phyloP scores from a whole-genome alignment of 2,888 invertebrate genomes.

The Parascotia fuliginaria region DNA sequence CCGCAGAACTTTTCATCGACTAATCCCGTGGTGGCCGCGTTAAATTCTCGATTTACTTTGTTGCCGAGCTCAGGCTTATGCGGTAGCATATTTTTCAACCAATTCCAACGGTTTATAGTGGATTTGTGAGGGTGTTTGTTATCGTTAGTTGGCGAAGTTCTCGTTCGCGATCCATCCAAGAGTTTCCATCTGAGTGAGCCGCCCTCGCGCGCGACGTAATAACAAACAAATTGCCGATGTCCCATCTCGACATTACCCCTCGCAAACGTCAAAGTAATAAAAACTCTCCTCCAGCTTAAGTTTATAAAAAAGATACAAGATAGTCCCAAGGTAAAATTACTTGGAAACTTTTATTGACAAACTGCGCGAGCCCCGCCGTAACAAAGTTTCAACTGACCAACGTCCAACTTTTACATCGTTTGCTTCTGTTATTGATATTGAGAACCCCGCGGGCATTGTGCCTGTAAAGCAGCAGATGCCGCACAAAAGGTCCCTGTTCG shows the following conservation, averaged over 20 bases:
- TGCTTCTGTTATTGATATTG: constrained; percentile 73
- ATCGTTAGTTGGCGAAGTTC: constrained; percentile 68
- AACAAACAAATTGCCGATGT: constrained; percentile 39
- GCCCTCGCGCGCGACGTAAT: constrained; percentile 14
- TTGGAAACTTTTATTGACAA: constrained; percentile 77
- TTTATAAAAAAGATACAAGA: constrained; percentile 69
- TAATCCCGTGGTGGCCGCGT: constrained; percentile 75
- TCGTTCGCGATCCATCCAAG: constrained; percentile 24
- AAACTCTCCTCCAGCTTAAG: constrained; percentile 53
- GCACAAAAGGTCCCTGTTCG: constrained; percentile 58
- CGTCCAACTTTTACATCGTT: constrained; percentile 66
- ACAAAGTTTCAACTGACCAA: constrained; percentile 72
- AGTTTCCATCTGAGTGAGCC: constrained; percentile 27
- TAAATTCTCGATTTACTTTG: constrained; percentile 82
- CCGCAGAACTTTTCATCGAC: constrained; percentile 71
- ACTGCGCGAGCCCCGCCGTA: constrained; percentile 59
- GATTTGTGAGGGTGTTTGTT: constrained; percentile 71
- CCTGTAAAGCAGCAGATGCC: constrained; percentile 65
- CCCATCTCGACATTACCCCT: constrained; percentile 26
- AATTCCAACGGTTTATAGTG: constrained; percentile 66
- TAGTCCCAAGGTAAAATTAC: constrained; percentile 72
- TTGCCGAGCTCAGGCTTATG: constrained; percentile 71
- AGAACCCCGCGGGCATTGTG: constrained; percentile 49
- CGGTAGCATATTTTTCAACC: constrained; percentile 78
- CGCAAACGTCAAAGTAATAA: constrained; percentile 55